These are phyloP conservation scores for Gambusia affinis DNA, from an alignment of 2,113 vertebrate genomes.

Conservation along the genomic window DNA sequence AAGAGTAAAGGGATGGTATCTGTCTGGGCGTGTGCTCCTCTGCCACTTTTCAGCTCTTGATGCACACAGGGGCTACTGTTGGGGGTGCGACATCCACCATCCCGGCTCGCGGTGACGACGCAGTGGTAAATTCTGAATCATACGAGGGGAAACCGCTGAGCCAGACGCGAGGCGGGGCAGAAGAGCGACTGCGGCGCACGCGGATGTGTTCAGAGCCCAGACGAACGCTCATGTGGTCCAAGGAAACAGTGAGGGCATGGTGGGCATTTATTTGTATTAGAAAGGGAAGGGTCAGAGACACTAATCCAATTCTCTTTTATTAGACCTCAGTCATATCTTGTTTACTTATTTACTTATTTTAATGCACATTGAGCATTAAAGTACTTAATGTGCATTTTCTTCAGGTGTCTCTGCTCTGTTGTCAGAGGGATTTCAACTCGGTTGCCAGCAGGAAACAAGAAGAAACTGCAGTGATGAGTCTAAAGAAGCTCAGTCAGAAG, in stretches of 20 bases:
- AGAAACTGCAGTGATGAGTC: not conserved
- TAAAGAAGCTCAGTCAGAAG: not conserved
- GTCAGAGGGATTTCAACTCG: conserved; percentile 11
- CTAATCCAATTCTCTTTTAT: conserved; percentile 69
- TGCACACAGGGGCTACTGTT: conserved; percentile 26
- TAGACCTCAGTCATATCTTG: conserved; percentile 48
- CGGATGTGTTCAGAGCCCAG: conserved; percentile 26
- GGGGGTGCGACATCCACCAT: conserved; percentile 34
- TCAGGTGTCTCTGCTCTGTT: not conserved
- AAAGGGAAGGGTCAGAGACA: conserved; percentile 42
- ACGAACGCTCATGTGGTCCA: conserved; percentile 30
- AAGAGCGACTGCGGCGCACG: conserved; percentile 4
- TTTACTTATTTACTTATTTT: conserved; percentile 9
- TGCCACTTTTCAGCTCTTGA: conserved; percentile 27
- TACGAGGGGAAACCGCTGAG: conserved; percentile 1
- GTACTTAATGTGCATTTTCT: not conserved
- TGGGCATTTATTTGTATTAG: conserved; percentile 59
- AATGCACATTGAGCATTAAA: not conserved
- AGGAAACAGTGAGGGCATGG: conserved; percentile 42
- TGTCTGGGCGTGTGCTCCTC: conserved; percentile 29
- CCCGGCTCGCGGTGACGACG: conserved; percentile 37
- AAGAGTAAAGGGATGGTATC: conserved; percentile 18
- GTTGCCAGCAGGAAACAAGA: conserved; percentile 1
- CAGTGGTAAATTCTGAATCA: conserved; percentile 49
- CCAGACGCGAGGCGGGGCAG: conserved; percentile 8